Evolutionary conservation across 2,888 invertebrate genomes (phyloP), one percentile per base, ranked within the genome.

Genomic region (Ophion slaviceki): DNA sequence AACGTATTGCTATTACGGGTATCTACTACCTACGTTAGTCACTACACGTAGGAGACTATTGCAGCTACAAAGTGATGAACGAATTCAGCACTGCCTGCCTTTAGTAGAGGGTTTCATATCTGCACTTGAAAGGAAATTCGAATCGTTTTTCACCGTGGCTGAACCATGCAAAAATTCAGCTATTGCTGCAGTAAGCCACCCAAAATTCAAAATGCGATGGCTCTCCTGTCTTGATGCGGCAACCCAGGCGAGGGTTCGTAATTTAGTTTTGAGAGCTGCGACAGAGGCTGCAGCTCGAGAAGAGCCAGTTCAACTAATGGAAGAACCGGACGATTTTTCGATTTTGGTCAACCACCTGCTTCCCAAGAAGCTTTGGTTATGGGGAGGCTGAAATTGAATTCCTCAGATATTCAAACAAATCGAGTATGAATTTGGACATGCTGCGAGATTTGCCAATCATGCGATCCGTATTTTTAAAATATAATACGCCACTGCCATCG

Each of bases 11-110:
- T 40, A 36, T 40, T 81, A 67, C 45, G 81, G 81, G 14, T 76
- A 75, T 59, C 61, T 70, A 5, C 24, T 81, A 17, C 81, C 81
- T 40, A 81, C 68, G 4, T 59, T 76, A n/a, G 45, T 81, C 10
- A 61, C 81, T 28, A 40, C 40, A 40, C n/a, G 20, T 14, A 14
- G 67, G 20, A 62, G 81, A 28, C 75, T 76, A 67, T 24, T 76
- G 14, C 36, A 81, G 68, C 10, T 24, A 53, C 40, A 40, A 40
- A 36, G 36, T 36, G 36, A 53, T 36, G 20, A 40, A 40, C 32
- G 32, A 32, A 59, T 11, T 8, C 17, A 17, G n/a, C 32, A 32
- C 40, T 40, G 40, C 40, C 40, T 4, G 40, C 40, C 40, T 36
- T 40, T 74, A 32, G 36, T 61, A 32, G n/a, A 72, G 14, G 74